Base-by-base conservation (phyloP, 2,888 invertebrate genomes). In the Drosophila niveifrons region DNA sequence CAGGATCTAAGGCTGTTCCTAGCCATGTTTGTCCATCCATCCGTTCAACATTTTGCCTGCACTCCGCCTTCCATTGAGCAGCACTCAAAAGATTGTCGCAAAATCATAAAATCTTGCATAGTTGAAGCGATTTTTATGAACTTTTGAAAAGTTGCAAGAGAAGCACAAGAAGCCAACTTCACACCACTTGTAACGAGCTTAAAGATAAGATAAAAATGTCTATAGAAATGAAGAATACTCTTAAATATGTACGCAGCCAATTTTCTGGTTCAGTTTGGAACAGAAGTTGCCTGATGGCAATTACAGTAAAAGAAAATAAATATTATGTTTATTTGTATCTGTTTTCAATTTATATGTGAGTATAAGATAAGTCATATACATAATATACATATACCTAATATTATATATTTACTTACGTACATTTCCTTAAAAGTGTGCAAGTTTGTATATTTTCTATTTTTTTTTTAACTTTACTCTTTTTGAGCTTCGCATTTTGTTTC, bases 71-170 rank as follows among this genome's bases (percentile, higher is more conserved):
- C 44, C 58, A 52, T 59, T 66, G 62, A 58, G 64, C 57, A 47
- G 36, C 34, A 53, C 77, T 76, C 69, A 78, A 78, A 83, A 86
- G 83, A 86, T 86, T 86, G 72, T 75, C 67, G 83, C 50, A 63
- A 70, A 84, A 82, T 83, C 68, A 68, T 83, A 75, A 88, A 83
- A 88, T 85, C 88, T 83, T 88, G 83, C 88, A 72, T 75, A 83
- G 86, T 80, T 88, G 88, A 88, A 82, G 83, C 80, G 86, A 85
- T 83, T 83, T 88, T 88, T 88, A 88, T 83, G 72, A 85, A 88
- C 80, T 85, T 80, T 66, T 80, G 46, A 85, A 85, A 74, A 77
- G 86, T 74, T 65, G 77, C 82, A 73, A 50, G 44, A 47, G 56
- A 57, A 44, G 55, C 47, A 50, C 47, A 71, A 66, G 64, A 50